phyloP scores from a whole-genome alignment of 2,113 vertebrate species.

The Dromaius novaehollandiae region DNA sequence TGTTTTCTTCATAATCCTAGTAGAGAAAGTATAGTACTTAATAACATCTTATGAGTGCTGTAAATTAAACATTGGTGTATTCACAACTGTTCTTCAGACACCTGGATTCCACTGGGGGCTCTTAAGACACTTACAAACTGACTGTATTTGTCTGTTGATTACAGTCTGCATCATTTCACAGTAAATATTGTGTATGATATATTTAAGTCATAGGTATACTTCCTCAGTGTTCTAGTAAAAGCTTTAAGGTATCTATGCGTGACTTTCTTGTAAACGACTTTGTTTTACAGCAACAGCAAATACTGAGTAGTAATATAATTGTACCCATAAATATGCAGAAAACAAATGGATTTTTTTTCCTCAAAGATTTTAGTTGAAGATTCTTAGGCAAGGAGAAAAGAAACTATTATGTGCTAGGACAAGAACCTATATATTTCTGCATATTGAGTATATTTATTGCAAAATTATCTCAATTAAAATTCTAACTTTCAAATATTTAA shows the following conservation, averaged over 20 bases:
- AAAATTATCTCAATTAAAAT: background rate
- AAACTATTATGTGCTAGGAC: background rate
- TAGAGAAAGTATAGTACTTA: background rate
- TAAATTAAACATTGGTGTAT: background rate
- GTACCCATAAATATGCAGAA: background rate
- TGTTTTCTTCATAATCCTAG: background rate
- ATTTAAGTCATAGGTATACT: background rate
- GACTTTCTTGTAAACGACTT: background rate
- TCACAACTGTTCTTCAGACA: background rate
- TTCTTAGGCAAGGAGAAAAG: background rate
- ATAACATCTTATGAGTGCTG: background rate
- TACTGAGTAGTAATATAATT: background rate
- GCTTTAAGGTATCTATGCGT: background rate
- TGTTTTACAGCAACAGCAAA: background rate
- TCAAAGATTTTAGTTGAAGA: background rate
- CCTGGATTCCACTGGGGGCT: background rate
- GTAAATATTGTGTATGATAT: background rate
- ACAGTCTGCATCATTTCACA: fast-evolving
- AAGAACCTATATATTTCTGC: background rate
- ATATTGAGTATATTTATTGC: background rate
- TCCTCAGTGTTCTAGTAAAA: background rate
- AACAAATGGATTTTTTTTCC: background rate
- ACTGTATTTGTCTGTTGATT: background rate
- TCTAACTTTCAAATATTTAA: background rate
- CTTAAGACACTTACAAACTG: background rate